phyloP scores from a whole-genome alignment of 2,113 vertebrate genomes.

The Taurulus bubalis region DNA sequence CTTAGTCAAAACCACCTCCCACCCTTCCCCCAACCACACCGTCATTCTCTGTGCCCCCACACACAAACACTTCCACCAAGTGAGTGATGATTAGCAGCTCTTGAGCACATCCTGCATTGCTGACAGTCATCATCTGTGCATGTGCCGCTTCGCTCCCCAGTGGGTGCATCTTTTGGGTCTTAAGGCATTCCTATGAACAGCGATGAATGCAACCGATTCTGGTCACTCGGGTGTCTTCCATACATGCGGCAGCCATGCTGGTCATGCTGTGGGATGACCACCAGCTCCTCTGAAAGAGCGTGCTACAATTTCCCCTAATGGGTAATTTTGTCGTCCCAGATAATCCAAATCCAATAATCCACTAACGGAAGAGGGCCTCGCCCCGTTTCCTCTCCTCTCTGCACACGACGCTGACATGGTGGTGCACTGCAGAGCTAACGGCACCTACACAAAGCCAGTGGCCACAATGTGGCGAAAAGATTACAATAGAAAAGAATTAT shows the following conservation, averaged over 20 bases:
- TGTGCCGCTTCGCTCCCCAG: neutral
- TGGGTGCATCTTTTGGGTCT: neutral
- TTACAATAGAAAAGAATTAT: neutral
- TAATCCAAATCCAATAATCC: conserved; percentile 71
- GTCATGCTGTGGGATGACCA: neutral
- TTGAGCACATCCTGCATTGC: conserved; percentile 17
- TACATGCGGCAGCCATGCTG: neutral
- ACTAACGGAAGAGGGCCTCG: conserved; percentile 15
- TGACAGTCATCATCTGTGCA: conserved; percentile 34
- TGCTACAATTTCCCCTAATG: conserved; percentile 45
- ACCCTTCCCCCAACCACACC: conserved; percentile 24
- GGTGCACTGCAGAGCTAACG: neutral
- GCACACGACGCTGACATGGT: conserved; percentile 6
- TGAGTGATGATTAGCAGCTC: conserved; percentile 55
- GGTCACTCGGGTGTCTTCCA: neutral
- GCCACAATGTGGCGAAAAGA: neutral
- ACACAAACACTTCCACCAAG: neutral
- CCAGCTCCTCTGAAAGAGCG: conserved; percentile 1
- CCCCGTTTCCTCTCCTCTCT: conserved; percentile 19
- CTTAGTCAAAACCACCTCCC: conserved; percentile 28
- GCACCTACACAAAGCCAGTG: neutral
- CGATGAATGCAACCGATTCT: neutral
- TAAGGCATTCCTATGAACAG: conserved; percentile 3
- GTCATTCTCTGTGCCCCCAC: conserved; percentile 6
- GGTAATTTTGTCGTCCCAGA: conserved; percentile 56